A percentile compares a stretch with the other conserved stretches of the same genome.
Evolutionary conservation across 2,797 vertebrate genomes (phyloP).

Genomic region (Tapirus indicus): DNA sequence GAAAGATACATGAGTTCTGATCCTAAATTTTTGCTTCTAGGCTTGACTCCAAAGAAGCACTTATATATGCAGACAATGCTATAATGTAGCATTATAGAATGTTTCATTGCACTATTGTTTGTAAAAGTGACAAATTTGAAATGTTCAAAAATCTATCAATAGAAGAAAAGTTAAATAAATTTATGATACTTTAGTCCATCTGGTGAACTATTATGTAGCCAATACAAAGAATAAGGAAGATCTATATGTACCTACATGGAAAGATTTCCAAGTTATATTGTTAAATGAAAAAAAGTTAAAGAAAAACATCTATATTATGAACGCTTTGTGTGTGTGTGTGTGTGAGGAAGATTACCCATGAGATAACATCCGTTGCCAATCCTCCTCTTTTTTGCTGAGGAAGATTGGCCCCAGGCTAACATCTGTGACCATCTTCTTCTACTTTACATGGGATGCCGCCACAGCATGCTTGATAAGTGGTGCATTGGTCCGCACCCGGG

Average conservation of each 20-base stretch:
- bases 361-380: too few relatives aligned
- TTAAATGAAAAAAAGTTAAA: not conserved
- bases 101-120: not conserved
- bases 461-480: too few relatives aligned
- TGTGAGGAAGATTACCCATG: too few relatives aligned
- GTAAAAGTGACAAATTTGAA: not conserved
- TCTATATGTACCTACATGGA: not conserved
- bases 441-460: too few relatives aligned
- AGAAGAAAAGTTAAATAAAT: conserved; percentile 11
- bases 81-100: not conserved
- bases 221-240: not conserved
- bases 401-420: too few relatives aligned
- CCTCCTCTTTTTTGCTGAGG: too few relatives aligned
- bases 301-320: not conserved
- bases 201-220: not conserved
- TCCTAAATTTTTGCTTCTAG: not conserved
- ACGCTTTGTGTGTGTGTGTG: not conserved
- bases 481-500: too few relatives aligned
- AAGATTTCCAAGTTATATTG: not conserved
- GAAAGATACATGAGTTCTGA: not conserved
- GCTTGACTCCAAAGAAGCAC: not conserved
- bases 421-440: too few relatives aligned
- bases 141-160: not conserved
- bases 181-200: not conserved
- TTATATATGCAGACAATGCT: not conserved